A percentile compares a stretch with the other conserved stretches of the same genome.
These are phyloP conservation scores for Paradoxurus hermaphroditus DNA, from an alignment of 2,113 vertebrate genomes.

Conservation along the genomic window DNA sequence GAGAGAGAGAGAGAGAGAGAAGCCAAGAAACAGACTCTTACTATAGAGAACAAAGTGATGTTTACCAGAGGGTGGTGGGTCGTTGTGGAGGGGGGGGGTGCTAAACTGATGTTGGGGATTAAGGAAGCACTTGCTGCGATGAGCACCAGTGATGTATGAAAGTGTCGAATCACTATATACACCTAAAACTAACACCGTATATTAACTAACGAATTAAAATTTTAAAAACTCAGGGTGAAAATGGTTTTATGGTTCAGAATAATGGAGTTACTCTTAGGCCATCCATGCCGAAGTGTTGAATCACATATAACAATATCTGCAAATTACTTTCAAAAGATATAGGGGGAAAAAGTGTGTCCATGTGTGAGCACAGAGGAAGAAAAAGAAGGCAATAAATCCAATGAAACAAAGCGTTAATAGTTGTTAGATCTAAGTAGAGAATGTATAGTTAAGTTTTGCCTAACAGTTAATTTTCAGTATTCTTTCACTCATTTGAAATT, in stretches of 20 bases:
- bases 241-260: too few species aligned
- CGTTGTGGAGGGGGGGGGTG: not conserved
- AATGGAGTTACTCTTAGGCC: not conserved
- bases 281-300: not conserved
- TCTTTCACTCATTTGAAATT: not conserved
- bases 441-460: not conserved
- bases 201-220: not conserved
- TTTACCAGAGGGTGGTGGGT: not conserved
- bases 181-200: not conserved
- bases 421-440: accelerated
- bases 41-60: not conserved
- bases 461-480: not conserved
- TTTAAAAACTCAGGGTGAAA: not conserved
- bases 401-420: not conserved
- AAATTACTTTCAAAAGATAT: not conserved
- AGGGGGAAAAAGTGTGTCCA: not conserved
- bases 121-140: not conserved
- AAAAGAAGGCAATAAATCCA: not conserved
- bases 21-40: not conserved
- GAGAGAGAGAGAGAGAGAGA: not conserved
- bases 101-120: not conserved
- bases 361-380: not conserved
- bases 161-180: not conserved
- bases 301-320: not conserved
- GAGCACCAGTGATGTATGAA: not conserved